Percentiles rank a stretch among this genome's conserved stretches.
phyloP scores from a whole-genome alignment of 1,140 invertebrate genomes.

The Macrotrachela quadricornifera region DNA sequence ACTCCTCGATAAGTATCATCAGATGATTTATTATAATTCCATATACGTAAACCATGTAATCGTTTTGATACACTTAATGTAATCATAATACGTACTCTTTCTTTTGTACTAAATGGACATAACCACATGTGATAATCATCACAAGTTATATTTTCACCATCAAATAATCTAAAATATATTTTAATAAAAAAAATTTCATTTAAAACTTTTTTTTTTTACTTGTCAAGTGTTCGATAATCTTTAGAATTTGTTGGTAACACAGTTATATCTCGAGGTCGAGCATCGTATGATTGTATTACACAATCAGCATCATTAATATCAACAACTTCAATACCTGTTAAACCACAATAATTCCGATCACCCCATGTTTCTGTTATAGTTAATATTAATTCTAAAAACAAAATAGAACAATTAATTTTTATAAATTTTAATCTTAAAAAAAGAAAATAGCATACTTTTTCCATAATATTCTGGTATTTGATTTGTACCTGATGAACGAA shows the following conservation, averaged over 20 bases:
- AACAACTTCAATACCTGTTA: constrained; percentile 33
- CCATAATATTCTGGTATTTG: constrained; percentile 19
- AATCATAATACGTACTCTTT: constrained; percentile 19
- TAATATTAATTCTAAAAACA: constrained; percentile 24
- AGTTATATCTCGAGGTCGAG: constrained; percentile 19
- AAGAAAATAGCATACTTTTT: constrained; percentile 13
- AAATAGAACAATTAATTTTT: not conserved
- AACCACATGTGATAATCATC: constrained; percentile 34
- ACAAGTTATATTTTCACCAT: constrained; percentile 29
- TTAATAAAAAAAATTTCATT: constrained; percentile 14
- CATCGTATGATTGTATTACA: constrained; percentile 15
- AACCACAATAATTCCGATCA: constrained; percentile 28
- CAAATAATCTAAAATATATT: constrained; percentile 15
- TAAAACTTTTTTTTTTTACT: constrained; percentile 17
- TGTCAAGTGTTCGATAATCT: constrained; percentile 27
- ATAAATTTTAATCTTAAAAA: not conserved
- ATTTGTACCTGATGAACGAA: constrained; percentile 10
- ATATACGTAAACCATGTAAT: constrained; percentile 39
- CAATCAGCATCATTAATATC: constrained; percentile 26
- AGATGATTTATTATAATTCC: constrained; percentile 56
- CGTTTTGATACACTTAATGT: constrained; percentile 20
- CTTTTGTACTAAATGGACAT: constrained; percentile 28
- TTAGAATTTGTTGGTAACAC: constrained; percentile 21
- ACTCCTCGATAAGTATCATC: constrained; percentile 51
- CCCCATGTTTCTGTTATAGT: constrained; percentile 35